Evolutionary conservation across 2,888 invertebrate species (phyloP).

Genomic region (Cremastobaeus sp.): DNA sequence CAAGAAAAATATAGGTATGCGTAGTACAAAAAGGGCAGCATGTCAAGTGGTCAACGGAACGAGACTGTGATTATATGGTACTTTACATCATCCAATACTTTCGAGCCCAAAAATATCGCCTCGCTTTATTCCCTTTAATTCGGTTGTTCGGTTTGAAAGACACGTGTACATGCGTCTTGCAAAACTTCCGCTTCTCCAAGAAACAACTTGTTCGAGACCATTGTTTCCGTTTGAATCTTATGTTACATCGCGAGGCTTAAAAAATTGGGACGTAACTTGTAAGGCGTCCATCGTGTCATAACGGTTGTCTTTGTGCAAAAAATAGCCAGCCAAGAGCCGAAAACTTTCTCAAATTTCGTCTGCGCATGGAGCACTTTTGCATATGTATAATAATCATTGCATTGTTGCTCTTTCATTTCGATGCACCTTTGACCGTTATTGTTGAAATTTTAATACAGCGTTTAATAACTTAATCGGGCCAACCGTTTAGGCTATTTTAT

Average conservation of each 20-base stretch:
- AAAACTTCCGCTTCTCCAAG: slow-evolving; percentile 32
- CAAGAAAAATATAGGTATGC: slow-evolving; percentile 36
- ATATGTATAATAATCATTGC: background rate
- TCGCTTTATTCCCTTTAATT: slow-evolving; percentile 33
- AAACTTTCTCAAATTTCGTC: too few relatives aligned
- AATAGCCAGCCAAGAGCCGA: too few relatives aligned
- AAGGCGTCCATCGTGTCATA: slow-evolving; percentile 9
- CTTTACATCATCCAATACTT: slow-evolving; percentile 51
- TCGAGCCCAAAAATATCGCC: slow-evolving; percentile 27
- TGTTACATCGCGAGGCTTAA: slow-evolving; percentile 30
- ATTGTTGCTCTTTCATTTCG: too few relatives aligned
- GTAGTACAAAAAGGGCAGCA: slow-evolving; percentile 37
- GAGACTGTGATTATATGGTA: slow-evolving; percentile 57
- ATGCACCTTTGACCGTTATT: too few relatives aligned
- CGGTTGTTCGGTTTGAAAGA: slow-evolving; percentile 21
- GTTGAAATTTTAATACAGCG: too few relatives aligned
- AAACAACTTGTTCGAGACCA: slow-evolving; percentile 8
- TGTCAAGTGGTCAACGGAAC: slow-evolving; percentile 51
- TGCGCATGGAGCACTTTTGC: background rate
- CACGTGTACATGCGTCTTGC: slow-evolving; percentile 43
- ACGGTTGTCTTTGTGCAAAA: too few relatives aligned
- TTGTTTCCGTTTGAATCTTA: slow-evolving; percentile 43
- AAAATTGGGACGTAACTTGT: slow-evolving; percentile 23
- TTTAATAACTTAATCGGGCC: slow-evolving; percentile 24
- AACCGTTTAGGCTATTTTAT: slow-evolving; percentile 35